Base-by-base conservation (phyloP, 2,797 vertebrate genomes). In the Rachycentron canadum region DNA sequence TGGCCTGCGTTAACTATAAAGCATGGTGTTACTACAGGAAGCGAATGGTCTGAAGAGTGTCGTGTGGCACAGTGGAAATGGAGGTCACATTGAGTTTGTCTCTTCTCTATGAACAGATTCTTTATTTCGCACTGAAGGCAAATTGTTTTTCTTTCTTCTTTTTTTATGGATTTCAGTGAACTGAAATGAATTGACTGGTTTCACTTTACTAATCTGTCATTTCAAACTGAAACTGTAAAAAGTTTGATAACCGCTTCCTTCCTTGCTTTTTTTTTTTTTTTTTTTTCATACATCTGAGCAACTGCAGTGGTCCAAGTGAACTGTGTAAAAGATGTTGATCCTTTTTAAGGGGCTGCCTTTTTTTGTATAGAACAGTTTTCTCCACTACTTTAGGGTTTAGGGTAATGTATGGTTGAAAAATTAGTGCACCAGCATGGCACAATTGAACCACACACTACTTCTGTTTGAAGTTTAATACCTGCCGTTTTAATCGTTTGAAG, bases 201-300 rank as follows among this genome's bases (percentile, higher is more conserved):
- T 59, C n/a, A 9, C 40, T 50, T n/a, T 25, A 19, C 28, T 62
- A 17, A 62, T 65, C 69, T 64, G 62, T 65, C 13, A 43, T 57
- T 67, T 76, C 50, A 60, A 59, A 38, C 58, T 72, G 43, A 73
- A 83, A 81, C 83, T 13, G 59, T 81, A 69, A 76, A 28, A 14
- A 47, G 32, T 45, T 47, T 69, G 56, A 76, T 78, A 87, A 93
- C 93, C 94, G 93, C 94, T 93, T 95, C 94, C 94, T 95, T 91
- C 92, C 91, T 84, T 81, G 50, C 63, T 71, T 76, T 49, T 67
- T 67, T 19, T 34, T 34, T 66, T 69, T 77, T 45, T 43, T 64
- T 64, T 68, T 76, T 47, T 36, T 64, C 30, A 3, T 56, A 74
- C 63, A 78, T 69, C 50, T 0, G 17, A 69, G 62, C 66, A 57